phyloP scores from a whole-genome alignment of 1,140 invertebrate genomes.

The Caenorhabditis latens region DNA sequence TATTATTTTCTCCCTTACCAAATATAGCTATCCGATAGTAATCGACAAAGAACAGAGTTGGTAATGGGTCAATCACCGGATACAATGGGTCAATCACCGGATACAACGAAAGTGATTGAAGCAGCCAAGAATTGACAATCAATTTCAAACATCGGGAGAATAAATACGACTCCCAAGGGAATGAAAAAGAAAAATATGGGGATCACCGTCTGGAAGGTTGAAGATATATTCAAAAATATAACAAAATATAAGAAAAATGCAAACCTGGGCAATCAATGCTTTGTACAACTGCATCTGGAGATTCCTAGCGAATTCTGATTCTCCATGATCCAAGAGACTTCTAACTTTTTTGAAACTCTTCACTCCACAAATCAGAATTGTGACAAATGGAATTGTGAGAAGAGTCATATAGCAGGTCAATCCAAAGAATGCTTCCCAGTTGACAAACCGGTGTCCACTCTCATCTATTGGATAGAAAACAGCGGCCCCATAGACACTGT shows the following conservation, averaged over 20 bases:
- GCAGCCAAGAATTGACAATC: neutral
- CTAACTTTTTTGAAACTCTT: neutral
- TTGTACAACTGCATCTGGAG: conserved; percentile 37
- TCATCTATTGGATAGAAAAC: conserved; percentile 12
- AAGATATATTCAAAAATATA: neutral
- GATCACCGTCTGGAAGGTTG: neutral
- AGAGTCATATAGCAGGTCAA: neutral
- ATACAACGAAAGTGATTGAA: neutral
- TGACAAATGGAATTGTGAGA: conserved; percentile 5
- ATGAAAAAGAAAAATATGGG: conserved; percentile 7
- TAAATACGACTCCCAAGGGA: neutral
- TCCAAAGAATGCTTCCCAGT: neutral
- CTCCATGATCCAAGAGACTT: neutral
- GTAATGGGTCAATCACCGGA: too few relatives aligned
- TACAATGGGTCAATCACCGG: neutral
- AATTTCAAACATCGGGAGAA: conserved; percentile 10
- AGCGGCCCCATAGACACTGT: conserved; percentile 8
- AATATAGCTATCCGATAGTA: neutral
- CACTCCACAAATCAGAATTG: neutral
- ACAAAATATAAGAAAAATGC: too few relatives aligned
- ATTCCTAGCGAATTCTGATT: conserved; percentile 14
- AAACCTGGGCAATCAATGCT: neutral
- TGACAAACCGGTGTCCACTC: neutral
- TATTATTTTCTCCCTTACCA: neutral
- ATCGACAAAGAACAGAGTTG: neutral